These are phyloP conservation scores for Rhabdophis nuchalis DNA, from an alignment of 2,797 vertebrate species.

Conservation along the genomic window DNA sequence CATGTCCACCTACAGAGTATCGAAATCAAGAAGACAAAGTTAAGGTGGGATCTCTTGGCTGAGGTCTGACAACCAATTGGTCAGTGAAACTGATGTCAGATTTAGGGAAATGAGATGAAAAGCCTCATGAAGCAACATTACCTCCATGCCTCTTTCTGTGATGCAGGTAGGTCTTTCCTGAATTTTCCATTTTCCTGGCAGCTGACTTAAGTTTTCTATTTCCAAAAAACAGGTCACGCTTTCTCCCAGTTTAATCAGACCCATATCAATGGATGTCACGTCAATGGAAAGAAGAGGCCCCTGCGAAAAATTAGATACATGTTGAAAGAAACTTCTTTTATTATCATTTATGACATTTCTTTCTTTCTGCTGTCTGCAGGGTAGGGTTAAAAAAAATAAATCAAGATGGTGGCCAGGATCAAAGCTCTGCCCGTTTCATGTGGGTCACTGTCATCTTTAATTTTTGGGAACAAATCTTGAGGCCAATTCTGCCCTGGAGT, in stretches of 20 bases:
- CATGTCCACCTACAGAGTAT: not conserved
- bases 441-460: not conserved
- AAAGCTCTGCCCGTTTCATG: not conserved
- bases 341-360: not conserved
- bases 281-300: conserved; percentile 77
- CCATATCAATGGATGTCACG: conserved; percentile 78
- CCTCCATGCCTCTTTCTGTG: conserved; percentile 59
- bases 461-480: not conserved
- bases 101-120: not conserved
- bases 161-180: conserved; percentile 70
- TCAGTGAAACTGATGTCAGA: not conserved
- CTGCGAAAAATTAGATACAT: conserved; percentile 61
- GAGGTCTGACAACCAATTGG: not conserved
- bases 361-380: not conserved
- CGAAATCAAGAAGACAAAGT: not conserved
- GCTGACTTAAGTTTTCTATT: conserved; percentile 78
- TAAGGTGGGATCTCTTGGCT: not conserved
- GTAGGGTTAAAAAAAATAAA: not conserved
- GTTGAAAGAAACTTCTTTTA: not conserved
- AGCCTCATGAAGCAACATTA: conserved; percentile 33
- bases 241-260: conserved; percentile 77
- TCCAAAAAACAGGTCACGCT: conserved; percentile 63
- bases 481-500: not conserved
- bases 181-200: conserved; percentile 82
- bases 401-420: not conserved